phyloP scores from a whole-genome alignment of 2,888 invertebrate genomes.

The Lasioglossum morio region DNA sequence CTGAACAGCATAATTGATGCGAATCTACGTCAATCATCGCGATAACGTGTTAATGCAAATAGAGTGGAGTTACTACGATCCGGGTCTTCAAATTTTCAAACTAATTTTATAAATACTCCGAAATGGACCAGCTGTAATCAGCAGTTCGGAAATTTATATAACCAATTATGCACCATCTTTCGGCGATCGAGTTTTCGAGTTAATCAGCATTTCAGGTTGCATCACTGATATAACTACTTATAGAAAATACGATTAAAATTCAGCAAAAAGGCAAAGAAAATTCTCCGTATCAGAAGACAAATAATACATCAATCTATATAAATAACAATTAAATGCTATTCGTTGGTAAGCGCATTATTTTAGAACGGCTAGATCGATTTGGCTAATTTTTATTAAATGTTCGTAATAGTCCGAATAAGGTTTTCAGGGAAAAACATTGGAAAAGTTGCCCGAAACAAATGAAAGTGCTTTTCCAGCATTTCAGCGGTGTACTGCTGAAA shows the following conservation, averaged over 20 bases:
- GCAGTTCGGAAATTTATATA: neutral
- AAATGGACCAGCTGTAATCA: neutral
- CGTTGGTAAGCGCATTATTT: too few species aligned
- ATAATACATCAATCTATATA: neutral
- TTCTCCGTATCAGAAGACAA: neutral
- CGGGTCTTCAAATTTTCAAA: neutral
- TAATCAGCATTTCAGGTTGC: neutral
- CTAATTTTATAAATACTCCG: neutral
- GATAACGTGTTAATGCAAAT: neutral
- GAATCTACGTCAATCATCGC: neutral
- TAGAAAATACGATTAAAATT: too few species aligned
- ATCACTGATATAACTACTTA: neutral
- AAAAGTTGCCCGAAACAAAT: too few species aligned
- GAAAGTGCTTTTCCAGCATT: too few species aligned
- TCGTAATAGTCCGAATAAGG: too few species aligned
- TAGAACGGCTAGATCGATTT: too few species aligned
- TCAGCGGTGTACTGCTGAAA: too few species aligned
- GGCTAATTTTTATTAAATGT: too few species aligned
- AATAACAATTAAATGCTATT: too few species aligned
- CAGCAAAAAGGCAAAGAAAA: too few species aligned
- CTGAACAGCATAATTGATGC: neutral
- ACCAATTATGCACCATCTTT: neutral
- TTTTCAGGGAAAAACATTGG: too few species aligned
- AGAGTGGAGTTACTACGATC: neutral
- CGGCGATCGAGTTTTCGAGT: neutral